Evolutionary conservation across 2,888 invertebrate species (phyloP), one percentile per base, ranked within the genome.

Genomic region (Pterostichus madidus): DNA sequence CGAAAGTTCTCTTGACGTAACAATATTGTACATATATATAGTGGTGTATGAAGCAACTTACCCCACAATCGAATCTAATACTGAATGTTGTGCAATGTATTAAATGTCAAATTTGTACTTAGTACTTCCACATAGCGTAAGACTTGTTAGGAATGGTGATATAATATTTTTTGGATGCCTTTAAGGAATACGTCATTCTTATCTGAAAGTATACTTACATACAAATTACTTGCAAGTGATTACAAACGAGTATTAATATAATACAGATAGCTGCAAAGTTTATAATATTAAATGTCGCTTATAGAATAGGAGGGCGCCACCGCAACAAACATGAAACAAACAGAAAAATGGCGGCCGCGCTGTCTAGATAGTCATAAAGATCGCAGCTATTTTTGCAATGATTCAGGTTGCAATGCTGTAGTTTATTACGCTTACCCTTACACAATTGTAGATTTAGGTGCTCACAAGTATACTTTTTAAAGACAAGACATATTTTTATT

Each of bases 101-200:
- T 81, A 11, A 31, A 75, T 81, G 75, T 81, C 46, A 81, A 81
- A 75, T 15, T 46, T 75, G 81, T 81, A 81, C 81, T 81, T 81
- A 81, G 61, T 61, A 81, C 81, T 81, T 81, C 81, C 81, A 81
- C 24, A 49, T 75, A 75, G 61, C 24, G 13, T 59, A 46, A 68
- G 75, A 39, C n/a, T 39, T 59, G 71, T 64, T 80, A 80, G 52
- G 61, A 81, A 75, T 75, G 75, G 61, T 81, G 81, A 75, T 73
- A 81, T 17, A 75, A 59, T 81, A 75, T 81, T 81, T 81, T 81
- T 81, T 81, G 75, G 59, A 81, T 59, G 75, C 75, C 81, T 81
- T 81, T 77, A 56, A 77, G 61, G 68, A 75, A 15, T 61, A 81
- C 59, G 59, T 75, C 75, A 75, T 71, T 75, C 81, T 75, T 81